Conservation (phyloP, 2,797 vertebrate species). For the Sebastes flavidus region DNA sequence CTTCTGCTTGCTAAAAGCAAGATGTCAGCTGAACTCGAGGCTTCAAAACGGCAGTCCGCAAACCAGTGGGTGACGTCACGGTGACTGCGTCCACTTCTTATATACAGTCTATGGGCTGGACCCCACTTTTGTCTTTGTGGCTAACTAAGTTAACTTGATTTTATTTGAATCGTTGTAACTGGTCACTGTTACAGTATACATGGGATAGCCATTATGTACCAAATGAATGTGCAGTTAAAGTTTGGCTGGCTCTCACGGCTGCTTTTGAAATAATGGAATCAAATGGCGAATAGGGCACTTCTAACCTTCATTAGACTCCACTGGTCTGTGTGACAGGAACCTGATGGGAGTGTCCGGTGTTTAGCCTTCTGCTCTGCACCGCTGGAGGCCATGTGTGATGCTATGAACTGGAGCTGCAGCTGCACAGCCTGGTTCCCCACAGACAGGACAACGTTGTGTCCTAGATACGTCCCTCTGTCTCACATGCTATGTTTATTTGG, state of each 20-base stretch:
- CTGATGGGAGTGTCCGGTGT: not conserved
- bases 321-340: not conserved
- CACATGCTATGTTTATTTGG: slow-evolving; percentile 45
- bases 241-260: not conserved
- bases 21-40: too few species aligned
- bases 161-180: too few species aligned
- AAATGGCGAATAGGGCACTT: not conserved
- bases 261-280: not conserved
- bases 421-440: slow-evolving; percentile 61
- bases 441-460: slow-evolving; percentile 41
- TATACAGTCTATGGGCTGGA: too few species aligned
- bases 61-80: too few species aligned
- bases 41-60: too few species aligned
- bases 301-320: not conserved
- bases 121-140: too few species aligned
- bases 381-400: slow-evolving; percentile 25
- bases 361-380: slow-evolving; percentile 1
- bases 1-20: too few species aligned
- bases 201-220: too few species aligned
- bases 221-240: too few species aligned
- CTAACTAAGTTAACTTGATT: too few species aligned
- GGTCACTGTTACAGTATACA: too few species aligned
- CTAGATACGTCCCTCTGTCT: slow-evolving; percentile 18
- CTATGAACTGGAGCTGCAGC: slow-evolving; percentile 42
- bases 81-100: too few species aligned